These are phyloP conservation scores for Origma solitaria DNA, from an alignment of 2,113 vertebrate species.

Conservation along the genomic window DNA sequence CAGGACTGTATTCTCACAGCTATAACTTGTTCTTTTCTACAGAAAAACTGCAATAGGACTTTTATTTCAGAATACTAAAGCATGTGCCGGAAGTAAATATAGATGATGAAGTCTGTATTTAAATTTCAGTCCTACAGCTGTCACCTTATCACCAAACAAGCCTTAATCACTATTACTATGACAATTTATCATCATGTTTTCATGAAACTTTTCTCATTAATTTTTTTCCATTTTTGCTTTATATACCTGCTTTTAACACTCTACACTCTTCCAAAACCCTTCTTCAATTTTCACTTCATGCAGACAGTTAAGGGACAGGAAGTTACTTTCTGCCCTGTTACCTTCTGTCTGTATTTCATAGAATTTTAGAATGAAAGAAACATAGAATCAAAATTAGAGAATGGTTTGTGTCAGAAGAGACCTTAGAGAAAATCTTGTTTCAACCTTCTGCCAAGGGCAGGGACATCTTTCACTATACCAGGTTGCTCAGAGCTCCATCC, in stretches of 20 bases:
- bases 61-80: background rate
- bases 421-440: background rate
- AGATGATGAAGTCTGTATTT: background rate
- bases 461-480: background rate
- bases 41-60: background rate
- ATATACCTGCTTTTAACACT: background rate
- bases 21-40: background rate
- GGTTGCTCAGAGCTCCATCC: background rate
- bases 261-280: background rate
- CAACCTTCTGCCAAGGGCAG: background rate
- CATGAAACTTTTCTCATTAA: background rate
- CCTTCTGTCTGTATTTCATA: background rate
- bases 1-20: background rate
- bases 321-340: background rate
- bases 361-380: background rate
- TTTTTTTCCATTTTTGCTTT: background rate
- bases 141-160: background rate
- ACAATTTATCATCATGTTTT: background rate
- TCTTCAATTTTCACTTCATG: background rate
- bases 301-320: background rate
- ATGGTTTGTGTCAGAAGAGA: background rate
- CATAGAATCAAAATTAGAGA: background rate
- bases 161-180: background rate
- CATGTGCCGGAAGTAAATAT: background rate
- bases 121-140: background rate